Base-by-base conservation (phyloP, 2,113 vertebrate species). In the Passer domesticus region DNA sequence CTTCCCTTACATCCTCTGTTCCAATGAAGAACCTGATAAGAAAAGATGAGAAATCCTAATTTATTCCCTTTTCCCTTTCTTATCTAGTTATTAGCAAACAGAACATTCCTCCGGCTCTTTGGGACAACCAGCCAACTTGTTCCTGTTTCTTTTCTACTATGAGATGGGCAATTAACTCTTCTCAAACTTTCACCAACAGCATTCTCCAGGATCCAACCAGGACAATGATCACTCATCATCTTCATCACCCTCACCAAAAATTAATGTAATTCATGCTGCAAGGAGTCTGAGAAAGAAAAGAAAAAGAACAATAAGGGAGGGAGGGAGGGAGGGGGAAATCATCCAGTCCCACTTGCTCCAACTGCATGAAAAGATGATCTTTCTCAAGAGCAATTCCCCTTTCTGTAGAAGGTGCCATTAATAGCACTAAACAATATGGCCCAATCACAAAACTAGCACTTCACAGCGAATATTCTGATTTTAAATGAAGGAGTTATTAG, bases 401-500 rank as follows among this genome's bases (percentile, higher is more conserved):
- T 95, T 83, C 73, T 66, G 63, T 11, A 70, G 88, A 69, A 73
- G 39, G 46, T 1, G 7, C 49, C 85, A 85, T 68, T 69, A 94
- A 75, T 62, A 87, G 85, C 89, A 75, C 77, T 83, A 83, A 69
- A 82, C 68, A 85, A 92, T 33, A 56, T 22, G 76, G 63, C 43
- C 66, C 77, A 83, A 94, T 92, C 93, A 79, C 81, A 92, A 53
- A 31, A 41, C 88, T 49, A 72, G 79, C 87, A 58, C 79, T 64
- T 79, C 56, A 68, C 74, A 69, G 44, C 0, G 31, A 86, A 94
- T 82, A 83, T 81, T 88, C 95, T 73, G 60, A 81, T 92, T 92
- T 93, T 80, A 94, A 92, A 93, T 80, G 94, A 97, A 95, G 94
- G 87, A 66, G 87, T 90, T 90, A 85, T 92, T 95, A 95, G 88